A percentile compares a stretch with the other conserved stretches of the same genome.
Evolutionary conservation across 2,113 vertebrate species (phyloP).

Genomic region (Brachyhypopomus occidentalis): DNA sequence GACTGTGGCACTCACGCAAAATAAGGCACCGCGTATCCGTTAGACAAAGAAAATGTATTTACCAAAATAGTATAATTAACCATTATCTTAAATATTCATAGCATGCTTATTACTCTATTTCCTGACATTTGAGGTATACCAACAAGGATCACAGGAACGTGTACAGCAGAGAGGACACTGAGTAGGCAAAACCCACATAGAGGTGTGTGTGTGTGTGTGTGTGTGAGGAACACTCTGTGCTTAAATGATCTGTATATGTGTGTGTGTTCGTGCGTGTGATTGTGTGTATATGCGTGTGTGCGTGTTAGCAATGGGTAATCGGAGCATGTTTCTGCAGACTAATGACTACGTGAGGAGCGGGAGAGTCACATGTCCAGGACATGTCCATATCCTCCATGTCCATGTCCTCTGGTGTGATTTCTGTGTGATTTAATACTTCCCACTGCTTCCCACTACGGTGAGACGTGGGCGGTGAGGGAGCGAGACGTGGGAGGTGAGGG

Average conservation of each 20-base stretch:
- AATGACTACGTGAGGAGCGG: constrained; percentile 50
- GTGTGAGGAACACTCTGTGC: constrained; percentile 55
- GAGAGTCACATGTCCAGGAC: constrained; percentile 40
- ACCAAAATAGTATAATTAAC: too few species aligned
- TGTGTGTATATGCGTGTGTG: constrained; percentile 54
- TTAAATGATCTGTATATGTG: too few species aligned
- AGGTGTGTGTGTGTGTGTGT: constrained; percentile 49
- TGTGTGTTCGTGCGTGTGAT: constrained; percentile 48
- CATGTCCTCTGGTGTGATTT: constrained; percentile 77
- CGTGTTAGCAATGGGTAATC: constrained; percentile 46
- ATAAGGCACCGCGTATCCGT: too few species aligned
- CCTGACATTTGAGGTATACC: background rate
- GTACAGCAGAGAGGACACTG: background rate
- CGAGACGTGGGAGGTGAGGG: too few species aligned
- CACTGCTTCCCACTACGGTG: constrained; percentile 61
- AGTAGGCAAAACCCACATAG: background rate
- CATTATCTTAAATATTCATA: too few species aligned
- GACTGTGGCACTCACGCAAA: too few species aligned
- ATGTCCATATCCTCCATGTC: too few species aligned
- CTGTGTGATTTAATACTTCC: constrained; percentile 80
- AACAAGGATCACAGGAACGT: background rate
- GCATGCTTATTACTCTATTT: background rate
- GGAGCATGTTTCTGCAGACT: constrained; percentile 47
- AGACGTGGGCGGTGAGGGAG: too few species aligned
- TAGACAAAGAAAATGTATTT: too few species aligned